Percentiles rank a stretch among this genome's conserved stretches.
Evolutionary conservation across 2,888 invertebrate species (phyloP).

Genomic region (Apoda limacodes): DNA sequence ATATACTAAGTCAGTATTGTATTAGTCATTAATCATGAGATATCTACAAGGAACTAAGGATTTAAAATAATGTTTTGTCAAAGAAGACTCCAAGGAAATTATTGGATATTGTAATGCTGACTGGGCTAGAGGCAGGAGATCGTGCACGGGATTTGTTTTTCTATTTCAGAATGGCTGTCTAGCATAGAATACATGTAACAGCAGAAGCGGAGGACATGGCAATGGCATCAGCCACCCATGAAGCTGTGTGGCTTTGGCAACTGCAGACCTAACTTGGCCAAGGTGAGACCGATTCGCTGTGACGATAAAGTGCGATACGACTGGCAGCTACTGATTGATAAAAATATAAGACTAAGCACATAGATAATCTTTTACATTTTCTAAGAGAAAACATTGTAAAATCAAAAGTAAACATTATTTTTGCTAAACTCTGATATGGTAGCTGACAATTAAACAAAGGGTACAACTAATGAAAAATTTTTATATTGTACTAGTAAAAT

Average conservation of each 20-base stretch:
- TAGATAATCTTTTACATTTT: too few relatives aligned
- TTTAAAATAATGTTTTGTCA: too few relatives aligned
- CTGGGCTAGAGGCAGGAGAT: too few relatives aligned
- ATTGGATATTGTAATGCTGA: too few relatives aligned
- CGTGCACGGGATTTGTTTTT: slow-evolving; percentile 19
- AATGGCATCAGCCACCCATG: slow-evolving; percentile 15
- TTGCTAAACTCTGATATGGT: slow-evolving; percentile 13
- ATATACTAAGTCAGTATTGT: background rate
- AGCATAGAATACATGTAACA: slow-evolving; percentile 18
- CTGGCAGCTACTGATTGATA: slow-evolving; percentile 20
- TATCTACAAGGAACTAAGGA: too few relatives aligned
- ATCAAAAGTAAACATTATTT: slow-evolving; percentile 8
- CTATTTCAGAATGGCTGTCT: slow-evolving; percentile 18
- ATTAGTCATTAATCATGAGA: too few relatives aligned
- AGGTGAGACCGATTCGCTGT: slow-evolving; percentile 11
- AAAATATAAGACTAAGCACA: slow-evolving; percentile 18
- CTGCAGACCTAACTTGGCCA: slow-evolving; percentile 16
- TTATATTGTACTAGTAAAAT: slow-evolving; percentile 12
- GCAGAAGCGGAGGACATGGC: slow-evolving; percentile 15
- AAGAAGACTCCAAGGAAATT: too few relatives aligned
- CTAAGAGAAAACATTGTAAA: slow-evolving; percentile 6
- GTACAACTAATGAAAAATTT: slow-evolving; percentile 11
- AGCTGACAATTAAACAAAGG: slow-evolving; percentile 17
- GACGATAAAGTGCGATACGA: slow-evolving; percentile 22
- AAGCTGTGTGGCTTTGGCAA: slow-evolving; percentile 17